A percentile compares a stretch with the other conserved stretches of the same genome.
These are phyloP conservation scores for Astyanax mexicanus DNA, from an alignment of 2,797 vertebrate genomes.

Conservation along the genomic window DNA sequence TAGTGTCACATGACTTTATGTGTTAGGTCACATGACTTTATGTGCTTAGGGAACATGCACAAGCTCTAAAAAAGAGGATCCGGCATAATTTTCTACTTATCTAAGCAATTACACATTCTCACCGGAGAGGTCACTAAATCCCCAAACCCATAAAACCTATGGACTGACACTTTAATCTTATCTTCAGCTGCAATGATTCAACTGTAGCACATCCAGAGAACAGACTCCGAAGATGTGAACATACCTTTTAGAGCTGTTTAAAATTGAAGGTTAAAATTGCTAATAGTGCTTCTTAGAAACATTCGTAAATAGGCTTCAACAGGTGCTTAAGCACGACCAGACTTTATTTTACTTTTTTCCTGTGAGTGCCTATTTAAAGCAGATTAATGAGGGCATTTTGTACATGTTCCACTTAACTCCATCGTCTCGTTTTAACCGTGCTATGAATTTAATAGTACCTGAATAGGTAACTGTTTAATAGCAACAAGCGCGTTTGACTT, in stretches of 20 bases:
- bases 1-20: no score
- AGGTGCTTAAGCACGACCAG: neutral
- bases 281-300: neutral
- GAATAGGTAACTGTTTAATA: constrained; percentile 40
- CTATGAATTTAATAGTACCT: constrained; percentile 30
- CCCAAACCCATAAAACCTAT: no score
- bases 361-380: constrained; percentile 26
- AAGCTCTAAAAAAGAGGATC: no score
- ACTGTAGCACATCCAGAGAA: neutral
- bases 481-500: constrained; percentile 54
- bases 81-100: no score
- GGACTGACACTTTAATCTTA: no score
- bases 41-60: no score
- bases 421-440: constrained; percentile 4
- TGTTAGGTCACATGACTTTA: no score
- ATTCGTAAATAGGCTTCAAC: constrained; percentile 13
- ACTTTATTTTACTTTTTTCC: no score
- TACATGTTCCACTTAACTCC: constrained; percentile 16
- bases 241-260: no score
- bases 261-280: no score
- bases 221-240: neutral
- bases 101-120: no score
- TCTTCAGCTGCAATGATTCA: neutral
- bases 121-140: no score
- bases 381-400: constrained; percentile 16